Conservation (phyloP, 2,113 vertebrate species). For the Serranochromis macrocephalus region DNA sequence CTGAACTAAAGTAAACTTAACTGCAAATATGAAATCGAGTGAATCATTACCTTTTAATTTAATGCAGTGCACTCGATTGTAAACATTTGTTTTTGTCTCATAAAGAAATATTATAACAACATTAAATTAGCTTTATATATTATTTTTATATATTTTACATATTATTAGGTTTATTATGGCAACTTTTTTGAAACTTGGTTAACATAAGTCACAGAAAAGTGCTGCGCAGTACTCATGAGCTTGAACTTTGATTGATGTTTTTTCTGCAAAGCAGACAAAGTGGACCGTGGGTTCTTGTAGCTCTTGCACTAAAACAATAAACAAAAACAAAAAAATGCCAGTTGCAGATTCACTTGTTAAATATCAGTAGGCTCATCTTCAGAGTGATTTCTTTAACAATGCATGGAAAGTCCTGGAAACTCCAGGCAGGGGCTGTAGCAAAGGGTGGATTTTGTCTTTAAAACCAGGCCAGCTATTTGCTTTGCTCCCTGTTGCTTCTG, state of each 20-base stretch:
- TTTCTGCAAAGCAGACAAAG: neutral
- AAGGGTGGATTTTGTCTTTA: neutral
- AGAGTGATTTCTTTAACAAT: neutral
- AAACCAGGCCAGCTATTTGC: neutral
- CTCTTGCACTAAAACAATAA: neutral
- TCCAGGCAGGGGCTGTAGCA: neutral
- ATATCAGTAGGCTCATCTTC: neutral
- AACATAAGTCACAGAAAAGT: neutral
- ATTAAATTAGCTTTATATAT: neutral
- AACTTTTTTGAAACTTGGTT: neutral
- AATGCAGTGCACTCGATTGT: accelerated
- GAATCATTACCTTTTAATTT: neutral
- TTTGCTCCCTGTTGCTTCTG: neutral
- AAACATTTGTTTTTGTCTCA: neutral
- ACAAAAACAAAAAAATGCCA: neutral
- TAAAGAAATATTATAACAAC: neutral
- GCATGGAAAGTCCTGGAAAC: neutral
- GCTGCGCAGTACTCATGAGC: neutral
- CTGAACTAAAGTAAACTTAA: neutral
- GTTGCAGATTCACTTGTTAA: neutral
- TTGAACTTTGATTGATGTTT: neutral
- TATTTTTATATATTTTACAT: neutral
- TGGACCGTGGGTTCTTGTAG: accelerated
- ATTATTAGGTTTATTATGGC: neutral
- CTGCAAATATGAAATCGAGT: neutral